Evolutionary conservation across 2,797 vertebrate genomes (phyloP).

Genomic region (Petrocephalus sullivani): DNA sequence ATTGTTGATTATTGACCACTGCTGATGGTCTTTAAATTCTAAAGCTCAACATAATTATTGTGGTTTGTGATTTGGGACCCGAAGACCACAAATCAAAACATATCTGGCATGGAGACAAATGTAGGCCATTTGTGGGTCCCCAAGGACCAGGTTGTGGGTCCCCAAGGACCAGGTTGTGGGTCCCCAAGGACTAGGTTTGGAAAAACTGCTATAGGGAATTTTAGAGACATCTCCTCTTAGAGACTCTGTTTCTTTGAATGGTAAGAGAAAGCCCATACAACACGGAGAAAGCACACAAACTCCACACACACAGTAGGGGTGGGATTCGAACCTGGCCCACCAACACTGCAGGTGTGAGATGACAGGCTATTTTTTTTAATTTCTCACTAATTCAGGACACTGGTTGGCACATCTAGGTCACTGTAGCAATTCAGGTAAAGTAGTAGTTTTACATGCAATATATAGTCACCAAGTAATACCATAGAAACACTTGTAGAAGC

Average conservation of each 20-base stretch:
- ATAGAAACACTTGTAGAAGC: neutral
- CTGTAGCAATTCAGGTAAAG: neutral
- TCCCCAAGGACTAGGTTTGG: too few relatives aligned
- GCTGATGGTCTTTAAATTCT: neutral
- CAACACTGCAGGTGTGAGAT: neutral
- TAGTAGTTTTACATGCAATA: neutral
- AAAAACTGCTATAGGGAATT: neutral
- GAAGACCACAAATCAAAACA: neutral
- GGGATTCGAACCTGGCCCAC: neutral
- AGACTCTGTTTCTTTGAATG: too few relatives aligned
- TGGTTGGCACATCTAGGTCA: neutral
- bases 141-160: too few relatives aligned
- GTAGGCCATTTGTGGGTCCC: too few relatives aligned
- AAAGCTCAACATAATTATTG: neutral
- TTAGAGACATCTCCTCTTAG: too few relatives aligned
- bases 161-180: too few relatives aligned
- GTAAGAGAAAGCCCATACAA: neutral
- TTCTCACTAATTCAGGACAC: neutral
- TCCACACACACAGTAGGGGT: neutral
- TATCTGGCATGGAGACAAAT: neutral
- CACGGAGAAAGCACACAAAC: neutral
- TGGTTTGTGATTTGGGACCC: neutral
- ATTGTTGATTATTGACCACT: neutral
- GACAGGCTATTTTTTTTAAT: neutral
- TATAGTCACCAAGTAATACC: neutral